Evolutionary conservation across 2,888 invertebrate species (phyloP), one percentile per base, ranked within the genome.

Genomic region (Carpatolechia fugitivella): DNA sequence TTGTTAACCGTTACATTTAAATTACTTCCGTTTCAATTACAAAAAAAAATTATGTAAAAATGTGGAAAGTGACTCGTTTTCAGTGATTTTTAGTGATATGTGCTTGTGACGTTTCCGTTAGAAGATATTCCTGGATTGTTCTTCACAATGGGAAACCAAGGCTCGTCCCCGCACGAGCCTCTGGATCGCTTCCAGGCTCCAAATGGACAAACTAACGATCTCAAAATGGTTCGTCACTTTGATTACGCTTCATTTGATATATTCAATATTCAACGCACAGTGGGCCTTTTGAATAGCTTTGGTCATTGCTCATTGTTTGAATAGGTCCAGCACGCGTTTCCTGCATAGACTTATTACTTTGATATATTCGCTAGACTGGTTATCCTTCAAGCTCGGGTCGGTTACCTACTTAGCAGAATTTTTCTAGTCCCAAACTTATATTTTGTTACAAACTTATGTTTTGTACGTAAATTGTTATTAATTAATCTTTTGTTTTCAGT

Each of bases 141-240:
- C n/a, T 53, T 52, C 60, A 83, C 64, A 68, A 96, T 95, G 96
- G 96, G 96, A 75, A 96, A 96, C 83, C 95, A 95, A 85, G 94
- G 95, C 75, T 95, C 96, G 67, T 94, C 95, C 75, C 92, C 93
- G 66, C 96, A 96, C 85, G 95, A 95, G 85, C 95, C 96, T 69
- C 91, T 96, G 80, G 95, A 95, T 79, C 92, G 94, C 80, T 93
- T 92, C 61, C 89, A 90, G 63, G 82, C 90, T 60, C 90, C 87
- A 63, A 80, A 82, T 68, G 65, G 79, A 58, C 40, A 20, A 18
- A 41, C 44, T 24, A 24, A 24, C 24, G 89, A 90, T 70, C 82
- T 90, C 60, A 90, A 90, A 85, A 90, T 88, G 90, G 90, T 90
- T 78, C 61, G 78, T 58, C 33, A 56, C 52, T 60, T 44, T 24